These are phyloP conservation scores for Esox masquinongy DNA, from an alignment of 2,797 vertebrate species.

Conservation along the genomic window DNA sequence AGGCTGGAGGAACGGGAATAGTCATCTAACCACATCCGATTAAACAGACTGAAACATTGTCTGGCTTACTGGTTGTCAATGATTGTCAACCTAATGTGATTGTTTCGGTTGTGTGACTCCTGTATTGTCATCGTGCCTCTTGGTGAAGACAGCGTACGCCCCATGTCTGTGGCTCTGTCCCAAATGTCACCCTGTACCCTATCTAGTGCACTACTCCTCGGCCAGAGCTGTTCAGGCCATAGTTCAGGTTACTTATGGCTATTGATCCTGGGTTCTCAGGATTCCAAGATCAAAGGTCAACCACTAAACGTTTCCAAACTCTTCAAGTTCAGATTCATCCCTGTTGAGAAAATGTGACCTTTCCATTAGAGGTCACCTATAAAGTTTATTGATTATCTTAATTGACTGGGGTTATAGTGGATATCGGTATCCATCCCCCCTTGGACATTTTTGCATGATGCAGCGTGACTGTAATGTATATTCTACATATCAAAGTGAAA, in stretches of 20 bases:
- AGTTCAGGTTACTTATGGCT: constrained; percentile 23
- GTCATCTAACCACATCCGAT: neutral
- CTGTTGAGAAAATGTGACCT: constrained; percentile 25
- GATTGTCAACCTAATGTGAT: constrained; percentile 20
- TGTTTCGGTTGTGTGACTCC: constrained; percentile 13
- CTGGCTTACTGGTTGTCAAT: constrained; percentile 3
- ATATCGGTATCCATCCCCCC: constrained; percentile 36
- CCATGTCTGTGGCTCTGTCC: neutral
- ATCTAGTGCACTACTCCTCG: neutral
- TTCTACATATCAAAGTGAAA: too few species aligned
- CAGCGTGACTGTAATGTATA: too few species aligned
- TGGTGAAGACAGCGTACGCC: neutral
- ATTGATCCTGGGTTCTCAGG: constrained; percentile 52
- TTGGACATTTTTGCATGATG: neutral
- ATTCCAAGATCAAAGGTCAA: constrained; percentile 58
- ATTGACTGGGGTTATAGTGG: constrained; percentile 41
- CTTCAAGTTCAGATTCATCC: constrained; percentile 36
- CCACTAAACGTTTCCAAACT: constrained; percentile 40
- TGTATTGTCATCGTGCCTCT: neutral
- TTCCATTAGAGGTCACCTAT: constrained; percentile 34
- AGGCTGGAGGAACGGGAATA: neutral
- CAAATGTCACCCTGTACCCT: neutral
- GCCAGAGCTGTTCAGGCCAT: neutral
- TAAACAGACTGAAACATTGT: constrained; percentile 13
- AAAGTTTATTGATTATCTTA: constrained; percentile 50